Percentiles rank a stretch among this genome's conserved stretches.
Conservation (phyloP, 2,888 invertebrate species). For the Melangyna quadrimaculata region DNA sequence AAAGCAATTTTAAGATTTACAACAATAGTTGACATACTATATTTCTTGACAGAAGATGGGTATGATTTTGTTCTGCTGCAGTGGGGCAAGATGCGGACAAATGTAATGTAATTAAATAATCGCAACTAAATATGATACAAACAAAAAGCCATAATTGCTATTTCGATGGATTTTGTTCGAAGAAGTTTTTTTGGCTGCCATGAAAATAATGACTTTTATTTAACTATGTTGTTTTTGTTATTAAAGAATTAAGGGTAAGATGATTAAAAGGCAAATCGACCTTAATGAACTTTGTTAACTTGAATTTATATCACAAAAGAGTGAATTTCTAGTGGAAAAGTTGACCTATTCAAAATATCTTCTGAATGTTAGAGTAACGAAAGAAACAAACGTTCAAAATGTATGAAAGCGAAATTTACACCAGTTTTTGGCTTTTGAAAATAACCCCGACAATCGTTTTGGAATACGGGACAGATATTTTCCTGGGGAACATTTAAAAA, state of each 20-base stretch:
- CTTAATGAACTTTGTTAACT: no score
- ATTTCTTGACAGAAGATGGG: background rate
- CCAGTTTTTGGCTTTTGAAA: no score
- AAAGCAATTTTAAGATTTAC: constrained; percentile 46
- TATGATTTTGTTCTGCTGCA: background rate
- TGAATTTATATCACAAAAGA: no score
- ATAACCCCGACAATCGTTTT: no score
- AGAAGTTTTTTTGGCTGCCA: background rate
- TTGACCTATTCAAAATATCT: no score
- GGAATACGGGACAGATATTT: no score
- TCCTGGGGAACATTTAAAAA: no score
- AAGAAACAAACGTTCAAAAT: no score
- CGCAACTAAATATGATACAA: background rate
- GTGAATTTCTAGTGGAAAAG: background rate
- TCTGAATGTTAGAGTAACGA: no score
- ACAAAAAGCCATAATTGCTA: background rate
- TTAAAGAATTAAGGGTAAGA: background rate
- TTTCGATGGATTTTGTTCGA: background rate
- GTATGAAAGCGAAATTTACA: no score
- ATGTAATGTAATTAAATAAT: constrained; percentile 3
- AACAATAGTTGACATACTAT: constrained; percentile 17
- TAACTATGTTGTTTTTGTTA: background rate
- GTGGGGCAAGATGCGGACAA: background rate
- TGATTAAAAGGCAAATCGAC: background rate
- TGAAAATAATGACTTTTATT: background rate